Base-by-base conservation (phyloP, 2,888 invertebrate species). In the Eristalinus sepulchralis region DNA sequence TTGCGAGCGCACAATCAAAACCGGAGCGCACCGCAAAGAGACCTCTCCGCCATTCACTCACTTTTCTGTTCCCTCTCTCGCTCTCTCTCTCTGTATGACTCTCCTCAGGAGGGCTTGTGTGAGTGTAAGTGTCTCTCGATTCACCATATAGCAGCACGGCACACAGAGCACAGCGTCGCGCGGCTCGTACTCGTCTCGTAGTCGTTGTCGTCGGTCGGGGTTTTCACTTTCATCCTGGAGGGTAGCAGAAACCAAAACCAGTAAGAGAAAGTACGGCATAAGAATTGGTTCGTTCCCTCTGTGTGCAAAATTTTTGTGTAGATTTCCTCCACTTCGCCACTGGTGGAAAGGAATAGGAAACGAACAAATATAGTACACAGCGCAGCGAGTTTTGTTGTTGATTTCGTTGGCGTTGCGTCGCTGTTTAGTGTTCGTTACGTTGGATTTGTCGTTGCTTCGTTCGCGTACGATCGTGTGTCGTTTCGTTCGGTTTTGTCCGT, bases 221-320 rank as follows among this genome's bases (percentile, higher is more conserved):
- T 88, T 88, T 89, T 89, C 88, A 85, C 88, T 88, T 88, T 88
- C 88, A 88, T 87, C 87, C 79, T 79, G 83, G 85, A 80, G 82
- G 84, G 83, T 83, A 68, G 85, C 76, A 85, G 76, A 86, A 89
- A 83, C 91, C 90, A 92, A 86, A 89, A 83, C 91, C 90, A 92
- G 91, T 92, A 91, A 92, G 92, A 92, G 92, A 92, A 92, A 92
- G 92, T 91, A 91, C 91, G 90, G 91, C 91, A 90, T 90, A 90
- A 89, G 90, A 90, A 91, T 90, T 91, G 90, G 92, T 90, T 91
- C 90, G 88, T 86, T 87, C 79, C 78, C 77, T 87, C 88, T 80
- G 77, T 83, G 86, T 83, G 85, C 86, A 88, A 80, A 88, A 88
- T 76, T 89, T 83, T 78, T 80, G 47, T 84, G 85, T 81, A 66